Evolutionary conservation across 1,140 invertebrate species (phyloP).

Genomic region (Nasonia giraulti): DNA sequence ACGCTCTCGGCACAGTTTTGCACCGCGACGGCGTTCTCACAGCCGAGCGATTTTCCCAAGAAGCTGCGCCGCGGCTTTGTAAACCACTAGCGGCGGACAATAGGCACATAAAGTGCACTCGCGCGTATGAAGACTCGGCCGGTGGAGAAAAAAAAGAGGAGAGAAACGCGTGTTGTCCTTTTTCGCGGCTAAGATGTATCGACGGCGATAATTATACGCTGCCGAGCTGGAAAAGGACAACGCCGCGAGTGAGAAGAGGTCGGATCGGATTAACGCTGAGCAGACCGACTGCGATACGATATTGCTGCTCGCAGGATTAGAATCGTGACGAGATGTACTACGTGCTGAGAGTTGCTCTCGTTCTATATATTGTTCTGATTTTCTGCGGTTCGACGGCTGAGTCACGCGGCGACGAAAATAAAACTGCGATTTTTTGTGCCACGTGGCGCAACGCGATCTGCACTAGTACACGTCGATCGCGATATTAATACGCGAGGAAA

Average conservation of each 20-base stretch:
- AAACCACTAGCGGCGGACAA: slow-evolving; percentile 34
- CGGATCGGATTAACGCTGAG: neutral
- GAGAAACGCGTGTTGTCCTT: neutral
- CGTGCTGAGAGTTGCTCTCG: neutral
- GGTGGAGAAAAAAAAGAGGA: neutral
- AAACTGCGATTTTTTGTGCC: too few relatives aligned
- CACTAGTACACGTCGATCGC: too few relatives aligned
- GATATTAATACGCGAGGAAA: too few relatives aligned
- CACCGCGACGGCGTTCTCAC: slow-evolving; percentile 23
- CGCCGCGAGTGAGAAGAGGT: neutral
- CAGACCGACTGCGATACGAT: neutral
- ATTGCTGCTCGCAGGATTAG: neutral
- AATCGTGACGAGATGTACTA: slow-evolving; percentile 12
- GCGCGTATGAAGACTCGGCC: slow-evolving; percentile 3
- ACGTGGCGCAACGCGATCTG: too few relatives aligned
- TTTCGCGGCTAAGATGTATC: neutral
- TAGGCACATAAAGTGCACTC: slow-evolving; percentile 43
- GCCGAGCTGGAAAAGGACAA: neutral
- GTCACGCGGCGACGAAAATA: too few relatives aligned
- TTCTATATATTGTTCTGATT: too few relatives aligned
- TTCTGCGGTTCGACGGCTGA: too few relatives aligned
- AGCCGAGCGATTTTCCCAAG: slow-evolving; percentile 42
- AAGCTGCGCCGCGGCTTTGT: slow-evolving; percentile 7
- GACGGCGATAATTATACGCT: slow-evolving; percentile 24
- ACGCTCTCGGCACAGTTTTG: slow-evolving; percentile 18